A percentile compares a stretch with the other conserved stretches of the same genome.
Evolutionary conservation across 2,797 vertebrate genomes (phyloP).

Genomic region (Mormyrus hasselquistii): DNA sequence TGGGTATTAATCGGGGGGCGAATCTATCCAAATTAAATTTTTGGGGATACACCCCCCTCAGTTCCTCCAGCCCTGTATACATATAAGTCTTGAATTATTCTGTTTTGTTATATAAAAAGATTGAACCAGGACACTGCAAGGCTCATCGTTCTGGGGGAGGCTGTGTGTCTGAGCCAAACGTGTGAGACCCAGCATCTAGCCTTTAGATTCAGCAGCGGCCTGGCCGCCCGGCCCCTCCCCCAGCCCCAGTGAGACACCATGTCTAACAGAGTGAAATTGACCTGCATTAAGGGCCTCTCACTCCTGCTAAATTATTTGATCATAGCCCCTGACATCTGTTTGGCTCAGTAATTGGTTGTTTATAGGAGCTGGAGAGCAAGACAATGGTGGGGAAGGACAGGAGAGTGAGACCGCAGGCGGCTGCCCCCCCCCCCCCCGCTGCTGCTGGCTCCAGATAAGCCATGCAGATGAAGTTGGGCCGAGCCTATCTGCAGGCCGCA

Average conservation of each 20-base stretch:
- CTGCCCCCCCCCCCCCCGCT: conserved; percentile 47
- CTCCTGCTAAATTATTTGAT: conserved; percentile 77
- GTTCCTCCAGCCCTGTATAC: not conserved
- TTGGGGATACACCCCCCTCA: not conserved
- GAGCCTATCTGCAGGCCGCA: conserved; percentile 59
- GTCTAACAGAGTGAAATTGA: conserved; percentile 82
- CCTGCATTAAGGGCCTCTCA: conserved; percentile 71
- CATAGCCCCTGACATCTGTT: conserved; percentile 74
- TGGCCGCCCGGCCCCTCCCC: conserved; percentile 44
- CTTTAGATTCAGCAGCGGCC: conserved; percentile 42
- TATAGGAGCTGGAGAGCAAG: conserved; percentile 64
- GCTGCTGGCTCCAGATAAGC: conserved; percentile 71
- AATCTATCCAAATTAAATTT: not conserved
- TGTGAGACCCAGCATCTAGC: conserved; percentile 30
- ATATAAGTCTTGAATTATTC: not conserved
- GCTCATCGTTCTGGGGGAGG: conserved; percentile 17
- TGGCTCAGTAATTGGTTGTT: conserved; percentile 79
- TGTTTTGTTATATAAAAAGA: not conserved
- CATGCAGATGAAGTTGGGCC: conserved; percentile 61
- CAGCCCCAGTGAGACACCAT: conserved; percentile 64
- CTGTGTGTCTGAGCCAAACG: conserved; percentile 16
- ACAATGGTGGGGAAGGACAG: conserved; percentile 61
- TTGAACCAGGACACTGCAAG: not conserved
- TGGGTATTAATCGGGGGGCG: not conserved
- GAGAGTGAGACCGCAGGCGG: conserved; percentile 44